phyloP scores from a whole-genome alignment of 1,140 invertebrate genomes.

The Conopomorpha cramerella region DNA sequence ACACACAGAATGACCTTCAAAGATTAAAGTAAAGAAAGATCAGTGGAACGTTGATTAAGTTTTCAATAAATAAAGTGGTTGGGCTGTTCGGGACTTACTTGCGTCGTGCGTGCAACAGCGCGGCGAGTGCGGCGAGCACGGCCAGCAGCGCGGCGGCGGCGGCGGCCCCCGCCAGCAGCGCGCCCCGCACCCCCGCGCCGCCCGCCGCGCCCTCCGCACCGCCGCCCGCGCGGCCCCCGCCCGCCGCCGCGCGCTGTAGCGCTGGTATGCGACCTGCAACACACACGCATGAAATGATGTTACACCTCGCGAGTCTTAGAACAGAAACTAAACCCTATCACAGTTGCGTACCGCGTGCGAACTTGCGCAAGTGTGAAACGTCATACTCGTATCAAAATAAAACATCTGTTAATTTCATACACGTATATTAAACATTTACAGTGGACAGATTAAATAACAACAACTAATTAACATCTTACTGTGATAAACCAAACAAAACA shows the following conservation, averaged over 20 bases:
- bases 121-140: constrained; percentile 32
- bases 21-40: neutral
- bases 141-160: constrained; percentile 34
- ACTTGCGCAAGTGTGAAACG: too few species aligned
- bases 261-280: constrained; percentile 39
- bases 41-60: constrained; percentile 1
- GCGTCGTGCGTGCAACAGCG: constrained; percentile 37
- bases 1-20: constrained; percentile 51
- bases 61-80: neutral
- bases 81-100: constrained; percentile 22
- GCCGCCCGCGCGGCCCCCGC: too few species aligned
- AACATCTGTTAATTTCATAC: too few species aligned
- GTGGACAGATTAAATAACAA: too few species aligned
- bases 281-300: too few species aligned
- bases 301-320: too few species aligned
- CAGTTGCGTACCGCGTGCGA: too few species aligned
- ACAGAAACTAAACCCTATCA: too few species aligned
- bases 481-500: too few species aligned
- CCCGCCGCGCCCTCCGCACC: constrained; percentile 28
- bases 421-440: too few species aligned
- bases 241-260: constrained; percentile 25
- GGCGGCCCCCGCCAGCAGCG: constrained; percentile 39
- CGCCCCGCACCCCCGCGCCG: constrained; percentile 21
- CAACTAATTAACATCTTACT: too few species aligned
- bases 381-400: too few species aligned